Base-by-base conservation (phyloP, 2,797 vertebrate genomes). In the Chrysocyon brachyurus region DNA sequence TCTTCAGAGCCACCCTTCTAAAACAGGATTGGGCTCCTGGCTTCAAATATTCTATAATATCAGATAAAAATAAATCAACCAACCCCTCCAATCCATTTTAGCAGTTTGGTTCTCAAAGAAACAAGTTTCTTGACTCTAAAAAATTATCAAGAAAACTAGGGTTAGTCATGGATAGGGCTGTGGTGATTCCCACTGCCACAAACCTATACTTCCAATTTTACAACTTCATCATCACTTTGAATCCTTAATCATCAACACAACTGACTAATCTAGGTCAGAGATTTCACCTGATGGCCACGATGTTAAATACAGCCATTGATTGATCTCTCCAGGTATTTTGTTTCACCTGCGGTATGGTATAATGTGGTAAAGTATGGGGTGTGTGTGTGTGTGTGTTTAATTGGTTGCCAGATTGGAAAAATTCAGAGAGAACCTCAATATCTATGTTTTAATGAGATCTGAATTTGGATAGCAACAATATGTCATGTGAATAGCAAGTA, bases 11-110 rank as follows among this genome's bases (percentile, higher is more conserved):
- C 52, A 92, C 52, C 31, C 88, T 96, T 52, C 95, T 97, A 96
- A 93, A 97, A 96, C 90, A 97, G 87, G 97, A 95, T 11, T 59
- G 93, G 82, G 85, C 89, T 96, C 90, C 93, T 95, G 93, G 66
- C 90, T 97, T 98, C 98, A 97, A 97, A 98, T 95, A 95, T 97
- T 96, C 97, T 89, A 96, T 63, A 96, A 31, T 7, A 49, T 91
- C 78, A 92, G 87, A 96, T 40, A 97, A 91, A 84, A 98, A 97
- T 97, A 96, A 97, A 97, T 96, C 66, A 82, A 94, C n/a, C 61
- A 84, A 61, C 54, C 87, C 84, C 96, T 94, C 93, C 22, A 72
- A 97, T 96, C 93, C 90, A 91, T 93, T 98, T 92, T 97, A 97
- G 97, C 90, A 97, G 11, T 40, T 93, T 96, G 90, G 73, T 77